Evolutionary conservation across 2,797 vertebrate genomes (phyloP).

Genomic region (Bryconaethiops microstoma): DNA sequence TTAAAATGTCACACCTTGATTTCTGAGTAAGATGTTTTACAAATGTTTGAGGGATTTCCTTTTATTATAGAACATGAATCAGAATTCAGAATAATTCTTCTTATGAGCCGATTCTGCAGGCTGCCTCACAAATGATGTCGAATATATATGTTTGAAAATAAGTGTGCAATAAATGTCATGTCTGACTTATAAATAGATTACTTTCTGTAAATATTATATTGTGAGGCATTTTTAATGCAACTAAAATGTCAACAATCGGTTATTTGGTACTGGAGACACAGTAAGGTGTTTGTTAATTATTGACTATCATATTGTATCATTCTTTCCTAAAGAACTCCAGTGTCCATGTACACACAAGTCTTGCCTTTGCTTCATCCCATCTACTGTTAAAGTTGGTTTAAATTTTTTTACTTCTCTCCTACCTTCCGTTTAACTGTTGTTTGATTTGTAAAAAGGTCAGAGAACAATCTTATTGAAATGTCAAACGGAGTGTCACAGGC

Average conservation of each 20-base stretch:
- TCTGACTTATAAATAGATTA: not conserved
- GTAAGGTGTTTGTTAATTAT: too few species aligned
- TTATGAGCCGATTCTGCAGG: too few species aligned
- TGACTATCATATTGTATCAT: not conserved
- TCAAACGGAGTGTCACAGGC: conserved; percentile 69
- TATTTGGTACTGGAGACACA: not conserved
- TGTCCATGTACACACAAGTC: not conserved
- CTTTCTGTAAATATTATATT: not conserved
- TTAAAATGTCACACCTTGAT: too few species aligned
- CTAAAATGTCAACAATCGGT: not conserved
- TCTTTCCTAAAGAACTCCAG: not conserved
- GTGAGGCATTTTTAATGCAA: too few species aligned
- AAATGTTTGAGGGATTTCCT: too few species aligned
- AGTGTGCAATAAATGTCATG: too few species aligned
- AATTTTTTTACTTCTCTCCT: conserved; percentile 6
- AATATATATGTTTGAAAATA: too few species aligned
- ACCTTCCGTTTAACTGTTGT: conserved; percentile 60
- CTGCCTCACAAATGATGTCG: too few species aligned
- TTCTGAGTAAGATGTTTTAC: too few species aligned
- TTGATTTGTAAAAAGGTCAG: conserved; percentile 70
- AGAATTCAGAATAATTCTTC: too few species aligned
- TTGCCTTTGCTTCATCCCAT: not conserved
- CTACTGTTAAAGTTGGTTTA: not conserved
- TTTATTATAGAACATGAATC: too few species aligned
- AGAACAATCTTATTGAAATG: conserved; percentile 77